Evolutionary conservation across 1,140 invertebrate genomes (phyloP).

Genomic region (Eumeta japonica): DNA sequence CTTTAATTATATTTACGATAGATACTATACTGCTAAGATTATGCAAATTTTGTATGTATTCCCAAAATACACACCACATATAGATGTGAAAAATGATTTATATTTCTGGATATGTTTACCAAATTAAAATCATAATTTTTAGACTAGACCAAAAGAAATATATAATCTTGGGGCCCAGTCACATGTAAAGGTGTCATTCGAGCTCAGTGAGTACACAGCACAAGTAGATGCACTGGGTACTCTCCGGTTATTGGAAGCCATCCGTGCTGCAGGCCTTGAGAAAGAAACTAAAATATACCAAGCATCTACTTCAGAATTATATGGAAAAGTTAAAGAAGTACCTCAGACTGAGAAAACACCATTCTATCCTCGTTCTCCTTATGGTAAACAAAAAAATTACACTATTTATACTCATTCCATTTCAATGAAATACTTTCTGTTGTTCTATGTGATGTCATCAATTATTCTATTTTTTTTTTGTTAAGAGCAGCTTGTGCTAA

Average conservation of each 20-base stretch:
- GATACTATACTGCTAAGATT: too few species aligned
- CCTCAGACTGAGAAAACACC: slow-evolving; percentile 98
- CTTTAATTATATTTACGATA: too few species aligned
- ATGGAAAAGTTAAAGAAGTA: slow-evolving; percentile 94
- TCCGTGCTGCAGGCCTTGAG: slow-evolving; percentile 87
- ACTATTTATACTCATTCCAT: too few species aligned
- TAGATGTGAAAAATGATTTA: too few species aligned
- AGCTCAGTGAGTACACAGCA: slow-evolving; percentile 97
- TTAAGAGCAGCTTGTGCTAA: slow-evolving; percentile 98
- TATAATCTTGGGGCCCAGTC: slow-evolving; percentile 99
- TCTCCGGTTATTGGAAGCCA: slow-evolving; percentile 90
- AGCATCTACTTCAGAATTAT: slow-evolving; percentile 97
- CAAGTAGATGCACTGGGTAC: slow-evolving; percentile 97
- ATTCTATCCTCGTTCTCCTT: slow-evolving; percentile 99
- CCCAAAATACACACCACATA: too few species aligned
- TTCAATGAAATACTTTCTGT: too few species aligned
- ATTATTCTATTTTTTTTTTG: too few species aligned
- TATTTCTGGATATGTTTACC: too few species aligned
- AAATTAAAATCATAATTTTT: too few species aligned
- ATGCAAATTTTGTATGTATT: too few species aligned
- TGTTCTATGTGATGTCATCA: too few species aligned
- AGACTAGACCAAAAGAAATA: slow-evolving; percentile 87
- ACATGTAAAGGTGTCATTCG: slow-evolving; percentile 97
- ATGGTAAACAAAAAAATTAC: slow-evolving; percentile 89
- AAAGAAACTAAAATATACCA: slow-evolving; percentile 92